Conservation (phyloP, 2,113 vertebrate species). For the Gallinago undulata region DNA sequence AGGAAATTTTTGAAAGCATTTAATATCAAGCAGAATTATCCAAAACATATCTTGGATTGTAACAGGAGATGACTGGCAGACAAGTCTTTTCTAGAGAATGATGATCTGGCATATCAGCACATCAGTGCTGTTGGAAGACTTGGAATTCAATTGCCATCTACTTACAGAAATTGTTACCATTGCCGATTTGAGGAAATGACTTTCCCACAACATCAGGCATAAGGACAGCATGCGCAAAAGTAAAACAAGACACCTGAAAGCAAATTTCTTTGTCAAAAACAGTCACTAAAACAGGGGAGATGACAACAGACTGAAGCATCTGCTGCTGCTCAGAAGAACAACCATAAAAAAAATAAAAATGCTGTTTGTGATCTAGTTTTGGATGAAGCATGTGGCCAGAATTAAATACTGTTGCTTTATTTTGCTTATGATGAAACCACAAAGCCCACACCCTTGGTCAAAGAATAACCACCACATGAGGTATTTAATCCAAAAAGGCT, state of each 20-base stretch:
- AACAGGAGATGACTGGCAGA: background rate
- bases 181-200: background rate
- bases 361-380: background rate
- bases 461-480: background rate
- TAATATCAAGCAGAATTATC: slow-evolving; percentile 15
- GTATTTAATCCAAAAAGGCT: background rate
- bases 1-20: background rate
- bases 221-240: slow-evolving; percentile 5
- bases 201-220: background rate
- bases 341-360: slow-evolving; percentile 9
- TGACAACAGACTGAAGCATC: slow-evolving; percentile 37
- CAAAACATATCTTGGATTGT: background rate
- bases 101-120: background rate
- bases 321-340: background rate
- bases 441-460: background rate
- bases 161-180: background rate
- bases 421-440: background rate
- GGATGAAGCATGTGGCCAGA: background rate
- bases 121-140: background rate
- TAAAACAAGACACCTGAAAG: slow-evolving; percentile 41
- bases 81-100: background rate
- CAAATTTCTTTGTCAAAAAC: slow-evolving; percentile 43
- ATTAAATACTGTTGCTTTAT: background rate
- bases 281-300: slow-evolving; percentile 16
- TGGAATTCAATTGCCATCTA: slow-evolving; percentile 26